Percentiles rank a stretch among this genome's conserved stretches.
Evolutionary conservation across 2,888 invertebrate genomes (phyloP).

Genomic region (Phrixothrix hirtus): DNA sequence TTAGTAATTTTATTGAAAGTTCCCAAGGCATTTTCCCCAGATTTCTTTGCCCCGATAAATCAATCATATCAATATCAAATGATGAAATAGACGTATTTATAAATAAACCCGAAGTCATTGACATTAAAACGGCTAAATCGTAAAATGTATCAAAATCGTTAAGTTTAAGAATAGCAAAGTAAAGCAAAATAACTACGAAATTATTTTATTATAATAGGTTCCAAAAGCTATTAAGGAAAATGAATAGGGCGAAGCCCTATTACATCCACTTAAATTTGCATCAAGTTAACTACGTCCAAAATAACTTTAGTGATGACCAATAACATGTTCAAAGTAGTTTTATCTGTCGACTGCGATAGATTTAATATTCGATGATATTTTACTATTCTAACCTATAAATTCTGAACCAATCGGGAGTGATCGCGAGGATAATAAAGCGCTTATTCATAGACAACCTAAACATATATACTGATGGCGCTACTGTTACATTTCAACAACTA

Average conservation of each 20-base stretch:
- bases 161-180: too few relatives aligned
- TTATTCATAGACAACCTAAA: slow-evolving; percentile 6
- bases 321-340: not conserved
- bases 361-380: slow-evolving; percentile 3
- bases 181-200: not conserved
- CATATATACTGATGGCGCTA: slow-evolving; percentile 1
- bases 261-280: slow-evolving; percentile 3
- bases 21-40: not conserved
- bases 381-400: slow-evolving; percentile 6
- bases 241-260: slow-evolving; percentile 1
- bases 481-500: slow-evolving; percentile 12
- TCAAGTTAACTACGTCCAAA: slow-evolving; percentile 1
- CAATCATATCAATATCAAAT: not conserved
- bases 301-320: not conserved
- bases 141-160: not conserved
- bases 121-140: too few relatives aligned
- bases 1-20: not conserved
- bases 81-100: too few relatives aligned
- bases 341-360: slow-evolving; percentile 3
- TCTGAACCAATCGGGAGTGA: slow-evolving; percentile 6
- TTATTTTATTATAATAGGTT: not conserved
- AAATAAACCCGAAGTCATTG: too few relatives aligned
- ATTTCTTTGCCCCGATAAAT: not conserved
- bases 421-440: slow-evolving; percentile 7
- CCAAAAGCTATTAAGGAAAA: slow-evolving; percentile 1